These are phyloP conservation scores for Heliocidaris erythrogramma DNA, from an alignment of 35 echinoderm and acorn worm genomes.

Conservation along the genomic window DNA sequence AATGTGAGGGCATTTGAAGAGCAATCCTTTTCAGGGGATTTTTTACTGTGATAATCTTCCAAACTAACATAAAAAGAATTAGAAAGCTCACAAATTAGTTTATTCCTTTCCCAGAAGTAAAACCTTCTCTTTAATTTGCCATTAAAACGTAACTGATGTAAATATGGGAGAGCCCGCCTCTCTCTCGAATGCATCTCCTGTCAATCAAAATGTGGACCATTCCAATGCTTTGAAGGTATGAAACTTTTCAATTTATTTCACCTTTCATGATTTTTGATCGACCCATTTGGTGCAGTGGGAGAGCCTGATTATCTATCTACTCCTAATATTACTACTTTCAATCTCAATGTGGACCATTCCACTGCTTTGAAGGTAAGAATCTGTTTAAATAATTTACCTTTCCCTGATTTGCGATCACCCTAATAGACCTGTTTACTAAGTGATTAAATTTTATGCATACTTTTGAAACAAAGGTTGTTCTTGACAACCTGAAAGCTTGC, in stretches of 20 bases:
- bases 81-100: too few relatives aligned
- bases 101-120: too few relatives aligned
- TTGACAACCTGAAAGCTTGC: too few relatives aligned
- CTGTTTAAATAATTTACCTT: conserved; percentile 61
- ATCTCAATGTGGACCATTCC: conserved; percentile 86
- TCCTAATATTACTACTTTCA: conserved; percentile 76
- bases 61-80: too few relatives aligned
- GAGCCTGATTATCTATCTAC: conserved; percentile 65
- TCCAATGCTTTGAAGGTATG: conserved; percentile 92
- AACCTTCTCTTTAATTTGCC: conserved; percentile 96
- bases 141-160: conserved; percentile 92
- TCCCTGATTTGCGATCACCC: conserved; percentile 97
- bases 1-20: too few relatives aligned
- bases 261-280: conserved; percentile 97
- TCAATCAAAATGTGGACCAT: conserved; percentile 84
- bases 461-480: too few relatives aligned
- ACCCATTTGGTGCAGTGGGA: conserved; percentile 82
- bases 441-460: too few relatives aligned
- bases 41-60: too few relatives aligned
- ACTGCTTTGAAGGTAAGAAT: conserved; percentile 92
- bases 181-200: conserved; percentile 77
- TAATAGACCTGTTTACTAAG: too few relatives aligned
- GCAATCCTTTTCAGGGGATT: too few relatives aligned
- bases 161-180: conserved; percentile 47
- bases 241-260: conserved; percentile 52